Evolutionary conservation across 1,140 invertebrate species (phyloP), one percentile per base, ranked within the genome.

Genomic region (Drosophila ficusphila): DNA sequence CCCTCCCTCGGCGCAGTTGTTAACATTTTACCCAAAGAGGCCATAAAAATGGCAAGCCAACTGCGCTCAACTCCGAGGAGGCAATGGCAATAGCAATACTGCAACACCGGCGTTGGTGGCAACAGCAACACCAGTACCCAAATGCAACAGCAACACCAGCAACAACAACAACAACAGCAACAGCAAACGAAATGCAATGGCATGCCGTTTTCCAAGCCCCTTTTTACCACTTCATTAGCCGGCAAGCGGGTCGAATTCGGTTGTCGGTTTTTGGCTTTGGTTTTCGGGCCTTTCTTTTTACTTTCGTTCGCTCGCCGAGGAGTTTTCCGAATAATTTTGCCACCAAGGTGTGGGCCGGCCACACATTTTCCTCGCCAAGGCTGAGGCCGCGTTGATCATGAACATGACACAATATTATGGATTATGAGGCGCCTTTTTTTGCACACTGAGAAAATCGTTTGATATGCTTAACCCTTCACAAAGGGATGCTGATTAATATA

Each of bases 371-470:
- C 36, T 34, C 3, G 48, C 44, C 76, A 49, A 58, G 73, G 52
- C 67, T 58, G 21, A 76, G 65, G 49, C 76, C 65, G 62, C 39
- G 74, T 65, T 86, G 82, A 88, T 88, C 83, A 77, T 88, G 82
- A 88, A 88, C 82, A 88, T 88, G 82, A 89, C 82, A 88, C 82
- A 88, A 88, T 88, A 88, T 88, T 88, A 82, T 82, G 74, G 74
- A 82, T 88, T 88, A 88, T 88, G 82, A 88, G 77, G 29, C 52
- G 67, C 29, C 77, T 64, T 18, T 47, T 47, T 34, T 0, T 0
- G 46, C 69, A 61, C 60, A 61, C 23, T 14, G 12, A 36, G 31
- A 61, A 25, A 36, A 3, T 4, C 2, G 4, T 4, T 7, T 0
- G 0, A 9, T 0, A 8, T 4, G 14, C 34, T n/a, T 12, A 42